Percentiles rank a stretch among this genome's conserved stretches.
These are phyloP conservation scores for Gallinago jamesoni DNA, from an alignment of 2,113 vertebrate genomes.

Conservation along the genomic window DNA sequence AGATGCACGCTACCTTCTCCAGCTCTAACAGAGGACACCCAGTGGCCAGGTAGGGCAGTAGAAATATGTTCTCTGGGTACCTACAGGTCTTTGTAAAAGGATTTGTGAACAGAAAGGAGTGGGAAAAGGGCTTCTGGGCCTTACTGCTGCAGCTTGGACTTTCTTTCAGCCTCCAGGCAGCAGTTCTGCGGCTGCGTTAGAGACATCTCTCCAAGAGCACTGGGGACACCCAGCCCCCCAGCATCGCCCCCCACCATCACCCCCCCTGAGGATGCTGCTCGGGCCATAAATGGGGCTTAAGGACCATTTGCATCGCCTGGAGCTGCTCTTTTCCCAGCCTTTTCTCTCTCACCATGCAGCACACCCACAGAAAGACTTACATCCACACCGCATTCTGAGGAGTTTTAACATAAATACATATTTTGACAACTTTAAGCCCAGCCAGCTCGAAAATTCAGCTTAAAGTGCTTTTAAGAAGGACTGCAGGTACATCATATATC, in stretches of 20 bases:
- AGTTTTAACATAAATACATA: not conserved
- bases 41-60: not conserved
- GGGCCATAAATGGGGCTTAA: not conserved
- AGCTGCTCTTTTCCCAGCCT: not conserved
- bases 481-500: not conserved
- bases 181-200: not conserved
- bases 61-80: not conserved
- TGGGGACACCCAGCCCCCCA: not conserved
- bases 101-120: not conserved
- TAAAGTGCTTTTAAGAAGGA: slow-evolving; percentile 31
- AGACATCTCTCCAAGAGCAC: not conserved
- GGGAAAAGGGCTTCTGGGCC: not conserved
- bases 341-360: not conserved
- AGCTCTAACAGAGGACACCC: not conserved
- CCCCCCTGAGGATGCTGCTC: not conserved
- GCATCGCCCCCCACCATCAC: not conserved
- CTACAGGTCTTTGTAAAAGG: not conserved
- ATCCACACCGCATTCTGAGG: not conserved
- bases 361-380: not conserved
- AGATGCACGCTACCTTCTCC: not conserved
- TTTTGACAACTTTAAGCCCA: slow-evolving; percentile 36
- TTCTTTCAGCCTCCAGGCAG: not conserved
- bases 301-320: not conserved
- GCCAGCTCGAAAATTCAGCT: not conserved
- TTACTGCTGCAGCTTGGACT: not conserved